phyloP scores from a whole-genome alignment of 2,113 vertebrate species.

The Etheostoma cragini region DNA sequence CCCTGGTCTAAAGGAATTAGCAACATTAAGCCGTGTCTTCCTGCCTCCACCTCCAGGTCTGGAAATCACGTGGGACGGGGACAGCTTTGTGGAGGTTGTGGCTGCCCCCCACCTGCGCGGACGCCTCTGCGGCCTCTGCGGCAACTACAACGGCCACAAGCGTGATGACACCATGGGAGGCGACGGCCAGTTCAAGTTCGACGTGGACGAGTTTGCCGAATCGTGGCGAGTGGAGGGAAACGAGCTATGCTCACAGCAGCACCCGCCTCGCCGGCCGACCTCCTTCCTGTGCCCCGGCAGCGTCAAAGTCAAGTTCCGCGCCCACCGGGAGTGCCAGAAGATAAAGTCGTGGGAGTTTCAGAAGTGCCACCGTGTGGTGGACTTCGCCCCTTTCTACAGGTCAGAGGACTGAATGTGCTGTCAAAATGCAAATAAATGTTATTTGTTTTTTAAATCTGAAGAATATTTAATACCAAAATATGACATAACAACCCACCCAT shows the following conservation, averaged over 20 bases:
- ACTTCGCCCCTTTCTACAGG: conserved; percentile 93
- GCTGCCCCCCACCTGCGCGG: conserved; percentile 93
- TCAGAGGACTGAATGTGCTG: conserved; percentile 63
- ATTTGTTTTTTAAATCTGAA: neutral
- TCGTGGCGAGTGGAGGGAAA: conserved; percentile 96
- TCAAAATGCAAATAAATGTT: neutral
- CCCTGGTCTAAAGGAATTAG: too few relatives aligned
- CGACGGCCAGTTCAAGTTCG: conserved; percentile 96
- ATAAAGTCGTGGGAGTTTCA: conserved; percentile 97
- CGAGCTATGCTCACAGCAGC: conserved; percentile 88
- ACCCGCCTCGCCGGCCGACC: conserved; percentile 82
- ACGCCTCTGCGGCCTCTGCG: conserved; percentile 95
- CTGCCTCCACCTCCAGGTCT: conserved; percentile 82
- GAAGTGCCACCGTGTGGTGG: conserved; percentile 92
- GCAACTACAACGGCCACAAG: conserved; percentile 98
- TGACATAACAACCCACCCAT: neutral
- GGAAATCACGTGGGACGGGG: conserved; percentile 98
- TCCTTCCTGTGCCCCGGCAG: conserved; percentile 91
- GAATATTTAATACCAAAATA: neutral
- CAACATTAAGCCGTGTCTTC: neutral
- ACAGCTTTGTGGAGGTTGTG: conserved; percentile 98
- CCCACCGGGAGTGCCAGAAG: conserved; percentile 96
- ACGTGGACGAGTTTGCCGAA: conserved; percentile 96
- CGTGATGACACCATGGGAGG: conserved; percentile 94
- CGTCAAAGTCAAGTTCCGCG: conserved; percentile 93